Conservation (phyloP, 2,888 invertebrate genomes). For the Temnothorax rugatulus region DNA sequence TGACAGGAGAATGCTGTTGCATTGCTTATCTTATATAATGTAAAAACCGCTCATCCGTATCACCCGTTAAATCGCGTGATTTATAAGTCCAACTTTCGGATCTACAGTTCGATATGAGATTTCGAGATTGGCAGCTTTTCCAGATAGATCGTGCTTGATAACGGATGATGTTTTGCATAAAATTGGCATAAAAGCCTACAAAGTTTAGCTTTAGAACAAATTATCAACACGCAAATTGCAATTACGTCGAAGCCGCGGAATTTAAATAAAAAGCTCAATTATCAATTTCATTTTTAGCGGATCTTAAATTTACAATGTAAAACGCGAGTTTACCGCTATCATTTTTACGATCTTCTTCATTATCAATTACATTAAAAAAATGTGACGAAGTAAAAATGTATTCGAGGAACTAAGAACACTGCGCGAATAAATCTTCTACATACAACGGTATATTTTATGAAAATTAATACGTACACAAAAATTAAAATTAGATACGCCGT, state of each 20-base stretch:
- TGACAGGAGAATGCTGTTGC: not conserved
- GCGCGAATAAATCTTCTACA: not conserved
- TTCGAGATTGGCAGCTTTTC: not conserved
- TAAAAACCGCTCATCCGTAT: conserved; percentile 8
- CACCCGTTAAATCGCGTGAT: not conserved
- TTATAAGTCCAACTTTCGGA: conserved; percentile 10
- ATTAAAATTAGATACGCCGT: not conserved
- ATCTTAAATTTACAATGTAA: not conserved
- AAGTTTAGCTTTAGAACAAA: not conserved
- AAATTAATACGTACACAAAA: not conserved
- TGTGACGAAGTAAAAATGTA: not conserved
- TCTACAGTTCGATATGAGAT: not conserved
- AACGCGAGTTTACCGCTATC: not conserved
- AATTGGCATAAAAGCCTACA: not conserved
- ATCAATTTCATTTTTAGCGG: not conserved
- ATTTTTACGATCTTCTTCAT: not conserved
- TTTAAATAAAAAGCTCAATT: not conserved
- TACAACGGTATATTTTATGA: not conserved
- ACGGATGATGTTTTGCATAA: not conserved
- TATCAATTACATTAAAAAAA: not conserved
- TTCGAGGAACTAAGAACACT: not conserved
- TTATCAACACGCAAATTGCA: not conserved
- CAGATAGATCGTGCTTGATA: not conserved
- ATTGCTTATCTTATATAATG: conserved; percentile 15
- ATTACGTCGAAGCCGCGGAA: not conserved